Evolutionary conservation across 2,888 invertebrate genomes (phyloP), one percentile per base, ranked within the genome.

Genomic region (Drosophila austrosaltans): DNA sequence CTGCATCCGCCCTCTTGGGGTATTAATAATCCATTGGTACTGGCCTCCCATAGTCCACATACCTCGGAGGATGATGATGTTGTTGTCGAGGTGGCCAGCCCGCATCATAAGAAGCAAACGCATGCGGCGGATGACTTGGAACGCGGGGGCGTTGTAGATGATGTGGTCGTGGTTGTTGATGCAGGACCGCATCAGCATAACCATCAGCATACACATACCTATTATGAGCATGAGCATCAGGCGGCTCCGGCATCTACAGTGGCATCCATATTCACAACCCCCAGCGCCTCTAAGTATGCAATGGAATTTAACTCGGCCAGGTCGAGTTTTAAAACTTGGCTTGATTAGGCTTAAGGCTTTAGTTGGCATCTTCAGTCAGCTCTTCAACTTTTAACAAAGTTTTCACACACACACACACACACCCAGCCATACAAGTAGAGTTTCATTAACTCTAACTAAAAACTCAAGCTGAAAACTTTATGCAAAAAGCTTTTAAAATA

Each of bases 1-100:
- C 93, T 95, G 83, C 94, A 94, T 91, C 94, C 94, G 83, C 93
- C 93, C 60, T 91, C 91, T 63, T 91, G 92, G 91, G 91, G 91
- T 44, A 86, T 91, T 16, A 91, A 91, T 79, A 92, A 93, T 82
- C 92, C 92, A 32, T 69, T 92, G 70, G 92, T 92, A 77, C 82
- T 92, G 66, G 91, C 93, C 77, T 93, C 91, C 77, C 93, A 92
- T 89, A 93, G 91, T 90, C 92, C 93, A 70, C 91, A 92, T 79
- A 92, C 92, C 16, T 90, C 90, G 72, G 91, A 91, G 62, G 91
- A 92, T 68, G 89, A 90, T 60, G 91, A 91, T 68, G 90, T 84
- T 66, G 87, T 89, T 39, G 83, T 91, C 56, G 87, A 84, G 66
- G 81, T 81, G 36, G 91, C 91, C 73, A 69, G 12, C 48, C 48